Conservation (phyloP, 1,140 invertebrate genomes). For the Hirudo medicinalis region DNA sequence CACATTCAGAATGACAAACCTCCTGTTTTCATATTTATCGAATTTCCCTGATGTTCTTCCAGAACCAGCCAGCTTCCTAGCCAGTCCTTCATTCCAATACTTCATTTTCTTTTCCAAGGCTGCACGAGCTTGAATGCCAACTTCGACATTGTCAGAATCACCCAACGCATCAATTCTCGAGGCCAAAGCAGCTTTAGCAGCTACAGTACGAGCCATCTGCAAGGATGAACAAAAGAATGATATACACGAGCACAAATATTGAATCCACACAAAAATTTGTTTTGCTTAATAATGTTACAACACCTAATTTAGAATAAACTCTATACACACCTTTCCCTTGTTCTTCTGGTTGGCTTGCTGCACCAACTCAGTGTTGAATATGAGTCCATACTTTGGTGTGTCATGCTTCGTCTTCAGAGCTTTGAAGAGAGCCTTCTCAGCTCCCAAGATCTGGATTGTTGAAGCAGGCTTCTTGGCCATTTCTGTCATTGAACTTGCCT, state of each 20-base stretch:
- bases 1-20: constrained; percentile 25
- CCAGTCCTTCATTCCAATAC: constrained; percentile 58
- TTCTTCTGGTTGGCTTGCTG: constrained; percentile 71
- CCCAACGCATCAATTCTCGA: constrained; percentile 92
- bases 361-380: constrained; percentile 88
- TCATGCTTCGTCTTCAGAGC: constrained; percentile 93
- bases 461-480: constrained; percentile 95
- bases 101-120: constrained; percentile 67
- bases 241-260: not conserved
- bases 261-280: not conserved
- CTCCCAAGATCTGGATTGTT: constrained; percentile 92
- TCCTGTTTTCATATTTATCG: constrained; percentile 74
- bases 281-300: no score
- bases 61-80: constrained; percentile 58
- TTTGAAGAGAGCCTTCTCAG: constrained; percentile 92
- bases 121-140: constrained; percentile 72
- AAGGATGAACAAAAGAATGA: constrained; percentile 22
- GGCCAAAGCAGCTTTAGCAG: constrained; percentile 82
- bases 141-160: constrained; percentile 60
- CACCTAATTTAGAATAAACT: not conserved
- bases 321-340: constrained; percentile 59
- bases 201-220: constrained; percentile 88
- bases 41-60: constrained; percentile 72
- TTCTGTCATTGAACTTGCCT: constrained; percentile 57
- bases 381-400: constrained; percentile 97